A percentile compares a stretch with the other conserved stretches of the same genome.
These are phyloP conservation scores for Zoanthus sansibaricus DNA, from an alignment of 92 coral and sea anemone species.

Conservation along the genomic window DNA sequence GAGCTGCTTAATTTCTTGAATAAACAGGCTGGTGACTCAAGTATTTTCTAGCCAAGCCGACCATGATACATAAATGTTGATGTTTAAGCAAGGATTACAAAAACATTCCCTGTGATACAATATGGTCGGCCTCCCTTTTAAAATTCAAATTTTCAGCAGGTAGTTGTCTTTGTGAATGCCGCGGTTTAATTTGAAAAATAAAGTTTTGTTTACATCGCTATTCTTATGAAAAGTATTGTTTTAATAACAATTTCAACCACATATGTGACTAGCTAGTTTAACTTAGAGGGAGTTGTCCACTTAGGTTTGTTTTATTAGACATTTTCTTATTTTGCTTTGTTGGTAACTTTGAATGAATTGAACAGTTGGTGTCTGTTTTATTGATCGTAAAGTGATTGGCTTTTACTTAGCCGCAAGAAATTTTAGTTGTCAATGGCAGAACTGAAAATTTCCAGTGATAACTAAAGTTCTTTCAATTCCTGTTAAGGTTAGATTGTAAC, in stretches of 20 bases:
- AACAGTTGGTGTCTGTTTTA: too few relatives aligned
- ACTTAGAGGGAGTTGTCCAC: conserved; percentile 12
- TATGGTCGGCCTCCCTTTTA: conserved; percentile 9
- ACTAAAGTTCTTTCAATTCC: too few relatives aligned
- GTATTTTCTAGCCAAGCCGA: background rate
- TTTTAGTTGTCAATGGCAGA: too few relatives aligned
- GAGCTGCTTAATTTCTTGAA: conserved; percentile 30
- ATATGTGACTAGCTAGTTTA: background rate
- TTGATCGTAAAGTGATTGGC: too few relatives aligned
- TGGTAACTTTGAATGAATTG: background rate
- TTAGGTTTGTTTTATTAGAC: background rate
- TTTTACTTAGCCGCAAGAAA: too few relatives aligned
- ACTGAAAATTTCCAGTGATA: too few relatives aligned
- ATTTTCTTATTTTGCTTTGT: background rate
- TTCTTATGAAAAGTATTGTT: background rate
- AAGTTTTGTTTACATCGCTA: conserved; percentile 8
- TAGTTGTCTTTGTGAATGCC: conserved; percentile 40
- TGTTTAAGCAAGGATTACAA: conserved; percentile 24
- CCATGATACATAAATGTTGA: background rate
- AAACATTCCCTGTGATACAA: background rate
- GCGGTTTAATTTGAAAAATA: conserved; percentile 2
- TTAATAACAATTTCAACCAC: conserved; percentile 13
- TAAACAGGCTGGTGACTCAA: background rate
- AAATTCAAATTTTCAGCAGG: background rate
- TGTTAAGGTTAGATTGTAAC: too few relatives aligned